Conservation (phyloP, 2,797 vertebrate genomes). For the Crossoptilon crossoptilon region DNA sequence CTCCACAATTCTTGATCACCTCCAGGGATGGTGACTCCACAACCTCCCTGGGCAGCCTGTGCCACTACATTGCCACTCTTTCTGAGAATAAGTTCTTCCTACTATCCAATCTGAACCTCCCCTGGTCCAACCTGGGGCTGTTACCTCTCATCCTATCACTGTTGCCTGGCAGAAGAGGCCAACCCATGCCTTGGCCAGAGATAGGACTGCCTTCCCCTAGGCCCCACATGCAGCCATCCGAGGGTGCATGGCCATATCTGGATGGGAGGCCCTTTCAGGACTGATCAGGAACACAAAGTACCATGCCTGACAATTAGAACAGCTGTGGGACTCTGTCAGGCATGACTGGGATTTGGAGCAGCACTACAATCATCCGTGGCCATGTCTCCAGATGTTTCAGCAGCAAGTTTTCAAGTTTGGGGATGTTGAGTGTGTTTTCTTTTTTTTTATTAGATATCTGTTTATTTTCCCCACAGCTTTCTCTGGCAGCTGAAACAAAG, state of each 20-base stretch:
- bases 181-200: background rate
- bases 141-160: too few relatives aligned
- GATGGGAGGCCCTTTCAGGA: background rate
- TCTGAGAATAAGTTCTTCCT: too few relatives aligned
- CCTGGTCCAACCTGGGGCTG: too few relatives aligned
- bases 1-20: too few relatives aligned
- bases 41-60: too few relatives aligned
- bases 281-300: slow-evolving; percentile 50
- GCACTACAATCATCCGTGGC: background rate
- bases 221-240: background rate
- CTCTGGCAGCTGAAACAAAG: background rate
- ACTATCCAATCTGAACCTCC: too few relatives aligned
- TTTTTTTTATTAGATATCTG: background rate
- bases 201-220: background rate
- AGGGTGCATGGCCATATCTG: background rate
- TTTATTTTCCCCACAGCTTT: background rate
- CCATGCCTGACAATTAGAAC: slow-evolving; percentile 22
- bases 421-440: too few relatives aligned
- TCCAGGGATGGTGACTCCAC: too few relatives aligned
- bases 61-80: too few relatives aligned
- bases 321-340: slow-evolving; percentile 24
- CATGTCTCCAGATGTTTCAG: background rate
- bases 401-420: background rate
- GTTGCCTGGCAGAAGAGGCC: background rate
- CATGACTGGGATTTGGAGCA: slow-evolving; percentile 65